Conservation (phyloP, 2,797 vertebrate species). For the Rallus crepitans region DNA sequence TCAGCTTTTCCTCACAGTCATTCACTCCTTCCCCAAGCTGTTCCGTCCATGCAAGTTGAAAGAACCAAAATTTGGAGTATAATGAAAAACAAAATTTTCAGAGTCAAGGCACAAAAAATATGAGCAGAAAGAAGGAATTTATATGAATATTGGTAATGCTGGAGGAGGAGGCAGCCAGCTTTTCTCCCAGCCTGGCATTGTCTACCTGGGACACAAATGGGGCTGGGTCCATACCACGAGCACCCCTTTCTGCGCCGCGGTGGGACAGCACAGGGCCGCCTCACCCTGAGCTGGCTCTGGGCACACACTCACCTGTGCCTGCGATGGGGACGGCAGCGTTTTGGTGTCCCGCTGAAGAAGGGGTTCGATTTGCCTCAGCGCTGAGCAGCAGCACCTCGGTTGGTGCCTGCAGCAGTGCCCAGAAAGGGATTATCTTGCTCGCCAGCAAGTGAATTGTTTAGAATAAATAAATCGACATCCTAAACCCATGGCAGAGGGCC, state of each 20-base stretch:
- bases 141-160: not conserved
- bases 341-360: not conserved
- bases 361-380: not conserved
- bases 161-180: not conserved
- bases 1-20: too few species aligned
- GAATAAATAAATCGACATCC: not conserved
- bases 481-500: not conserved
- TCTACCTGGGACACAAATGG: not conserved
- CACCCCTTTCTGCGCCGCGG: fast-evolving
- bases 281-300: fast-evolving
- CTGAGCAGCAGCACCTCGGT: fast-evolving
- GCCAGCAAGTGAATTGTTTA: not conserved
- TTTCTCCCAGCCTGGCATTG: not conserved
- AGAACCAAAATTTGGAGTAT: not conserved
- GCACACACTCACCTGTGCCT: fast-evolving
- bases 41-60: not conserved
- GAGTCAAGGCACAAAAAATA: not conserved
- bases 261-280: not conserved
- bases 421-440: not conserved
- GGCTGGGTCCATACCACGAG: fast-evolving
- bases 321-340: not conserved
- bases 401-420: fast-evolving
- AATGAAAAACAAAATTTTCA: not conserved
- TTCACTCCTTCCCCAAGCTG: not conserved
- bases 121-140: not conserved